A percentile compares a stretch with the other conserved stretches of the same genome.
These are phyloP conservation scores for Brachypodius melanocephalos DNA, from an alignment of 2,113 vertebrate species.

Conservation along the genomic window DNA sequence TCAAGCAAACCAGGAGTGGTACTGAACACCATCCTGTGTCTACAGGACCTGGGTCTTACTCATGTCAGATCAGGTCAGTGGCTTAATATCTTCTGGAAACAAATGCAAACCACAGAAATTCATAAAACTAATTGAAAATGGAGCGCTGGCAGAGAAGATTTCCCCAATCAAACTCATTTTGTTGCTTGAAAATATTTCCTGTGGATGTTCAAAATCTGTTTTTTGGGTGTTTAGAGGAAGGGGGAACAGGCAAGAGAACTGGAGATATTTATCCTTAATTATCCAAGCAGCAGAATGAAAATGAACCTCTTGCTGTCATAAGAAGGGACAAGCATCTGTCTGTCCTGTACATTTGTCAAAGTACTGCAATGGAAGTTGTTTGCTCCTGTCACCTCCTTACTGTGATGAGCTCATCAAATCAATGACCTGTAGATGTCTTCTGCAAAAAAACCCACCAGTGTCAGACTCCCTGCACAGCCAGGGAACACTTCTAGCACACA, in stretches of 20 bases:
- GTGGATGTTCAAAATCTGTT: neutral
- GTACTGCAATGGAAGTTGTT: neutral
- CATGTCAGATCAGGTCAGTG: neutral
- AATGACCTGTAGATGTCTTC: neutral
- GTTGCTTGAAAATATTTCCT: neutral
- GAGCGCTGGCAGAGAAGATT: neutral
- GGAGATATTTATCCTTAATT: neutral
- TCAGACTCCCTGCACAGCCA: neutral
- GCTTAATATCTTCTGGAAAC: neutral
- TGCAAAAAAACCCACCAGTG: neutral
- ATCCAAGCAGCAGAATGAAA: neutral
- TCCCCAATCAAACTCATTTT: neutral
- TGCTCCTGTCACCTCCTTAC: neutral
- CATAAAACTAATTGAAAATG: neutral
- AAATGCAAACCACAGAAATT: neutral
- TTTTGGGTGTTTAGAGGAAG: neutral
- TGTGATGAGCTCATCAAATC: neutral
- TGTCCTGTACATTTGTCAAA: neutral
- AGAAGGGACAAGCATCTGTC: neutral
- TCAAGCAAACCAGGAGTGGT: neutral
- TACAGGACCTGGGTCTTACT: neutral
- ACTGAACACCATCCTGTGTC: neutral
- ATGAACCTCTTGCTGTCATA: neutral
- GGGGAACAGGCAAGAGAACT: neutral
- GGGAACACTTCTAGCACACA: neutral